phyloP scores from a whole-genome alignment of 2,797 vertebrate genomes.

The Sylvilagus floridanus region DNA sequence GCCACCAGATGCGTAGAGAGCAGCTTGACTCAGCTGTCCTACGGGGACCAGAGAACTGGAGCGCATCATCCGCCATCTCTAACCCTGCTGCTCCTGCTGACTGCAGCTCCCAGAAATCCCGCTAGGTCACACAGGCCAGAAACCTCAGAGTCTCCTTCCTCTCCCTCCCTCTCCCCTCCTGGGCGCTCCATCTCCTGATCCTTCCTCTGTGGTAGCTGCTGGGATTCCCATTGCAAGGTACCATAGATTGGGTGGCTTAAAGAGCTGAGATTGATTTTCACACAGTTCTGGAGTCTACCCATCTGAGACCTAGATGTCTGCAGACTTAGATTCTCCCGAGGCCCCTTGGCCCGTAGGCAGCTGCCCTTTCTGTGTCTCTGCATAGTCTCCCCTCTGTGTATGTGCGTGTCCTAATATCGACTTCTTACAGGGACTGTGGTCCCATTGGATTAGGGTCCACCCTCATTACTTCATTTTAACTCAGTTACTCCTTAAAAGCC shows the following conservation, averaged over 20 bases:
- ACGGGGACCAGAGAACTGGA: neutral
- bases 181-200: too few relatives aligned
- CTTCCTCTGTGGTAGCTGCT: neutral
- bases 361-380: neutral
- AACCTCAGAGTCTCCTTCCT: neutral
- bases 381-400: neutral
- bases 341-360: neutral
- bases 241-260: neutral
- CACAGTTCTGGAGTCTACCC: neutral
- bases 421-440: neutral
- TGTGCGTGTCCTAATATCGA: neutral
- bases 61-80: neutral
- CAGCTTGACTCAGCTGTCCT: neutral
- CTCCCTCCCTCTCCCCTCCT: too few relatives aligned
- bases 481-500: neutral
- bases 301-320: neutral
- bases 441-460: neutral
- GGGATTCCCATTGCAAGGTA: fast-evolving
- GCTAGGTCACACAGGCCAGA: neutral
- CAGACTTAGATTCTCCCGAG: neutral
- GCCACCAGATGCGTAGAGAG: neutral
- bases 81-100: neutral
- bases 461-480: neutral
- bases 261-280: neutral
- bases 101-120: neutral